Conservation (phyloP, 2,888 invertebrate species). For the Malachius bipustulatus region DNA sequence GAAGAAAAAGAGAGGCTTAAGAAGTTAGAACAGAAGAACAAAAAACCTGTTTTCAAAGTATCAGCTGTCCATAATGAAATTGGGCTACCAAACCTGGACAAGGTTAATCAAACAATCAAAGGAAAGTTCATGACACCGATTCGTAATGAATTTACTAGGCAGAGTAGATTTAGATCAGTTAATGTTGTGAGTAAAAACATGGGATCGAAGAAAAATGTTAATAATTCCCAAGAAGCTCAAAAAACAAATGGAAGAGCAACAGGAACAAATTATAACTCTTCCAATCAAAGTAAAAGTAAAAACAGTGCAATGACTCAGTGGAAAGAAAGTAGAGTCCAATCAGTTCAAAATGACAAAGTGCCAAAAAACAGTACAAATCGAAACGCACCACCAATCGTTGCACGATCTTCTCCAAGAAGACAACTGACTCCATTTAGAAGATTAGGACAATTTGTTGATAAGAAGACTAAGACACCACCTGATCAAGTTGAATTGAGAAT, state of each 20-base stretch:
- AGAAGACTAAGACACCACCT: too few relatives aligned
- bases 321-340: not conserved
- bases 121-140: not conserved
- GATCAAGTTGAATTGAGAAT: too few relatives aligned
- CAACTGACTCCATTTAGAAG: too few relatives aligned
- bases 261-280: not conserved
- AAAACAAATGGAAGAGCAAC: not conserved
- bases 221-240: not conserved
- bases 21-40: conserved; percentile 18
- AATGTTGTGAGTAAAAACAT: not conserved
- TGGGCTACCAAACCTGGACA: conserved; percentile 19
- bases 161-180: not conserved
- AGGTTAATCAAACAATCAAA: conserved; percentile 25
- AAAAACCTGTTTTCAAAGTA: conserved; percentile 30
- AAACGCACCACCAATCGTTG: too few relatives aligned
- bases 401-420: too few relatives aligned
- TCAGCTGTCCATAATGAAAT: conserved; percentile 18
- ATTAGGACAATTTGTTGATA: too few relatives aligned
- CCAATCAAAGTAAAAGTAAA: too few relatives aligned
- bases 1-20: conserved; percentile 23
- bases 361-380: too few relatives aligned
- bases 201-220: not conserved
- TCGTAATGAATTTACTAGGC: not conserved
- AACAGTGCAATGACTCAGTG: not conserved
- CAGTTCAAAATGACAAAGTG: too few relatives aligned